Percentiles rank a stretch among this genome's conserved stretches.
Conservation (phyloP, 2,797 vertebrate species). For the Poeciliopsis infans region DNA sequence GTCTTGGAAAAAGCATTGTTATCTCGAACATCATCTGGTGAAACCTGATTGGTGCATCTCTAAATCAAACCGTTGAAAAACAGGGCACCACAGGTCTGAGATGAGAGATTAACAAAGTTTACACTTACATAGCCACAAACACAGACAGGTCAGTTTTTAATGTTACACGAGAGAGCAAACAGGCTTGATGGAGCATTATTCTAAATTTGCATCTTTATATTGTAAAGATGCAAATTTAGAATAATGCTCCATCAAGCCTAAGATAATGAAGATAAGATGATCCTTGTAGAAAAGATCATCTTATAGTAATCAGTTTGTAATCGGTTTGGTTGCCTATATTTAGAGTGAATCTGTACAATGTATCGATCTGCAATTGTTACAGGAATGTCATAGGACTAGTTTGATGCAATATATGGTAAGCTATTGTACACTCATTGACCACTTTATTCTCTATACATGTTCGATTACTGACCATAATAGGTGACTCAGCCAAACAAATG, state of each 20-base stretch:
- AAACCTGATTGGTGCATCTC: neutral
- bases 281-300: neutral
- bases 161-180: neutral
- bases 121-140: neutral
- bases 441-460: neutral
- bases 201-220: neutral
- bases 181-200: neutral
- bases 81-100: neutral
- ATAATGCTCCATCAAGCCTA: too few relatives aligned
- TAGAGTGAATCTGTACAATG: neutral
- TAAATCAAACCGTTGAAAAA: neutral
- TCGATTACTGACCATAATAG: neutral
- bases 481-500: neutral
- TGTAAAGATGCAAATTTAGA: neutral
- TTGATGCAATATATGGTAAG: neutral
- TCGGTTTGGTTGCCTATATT: neutral
- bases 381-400: neutral
- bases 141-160: neutral
- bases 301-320: neutral
- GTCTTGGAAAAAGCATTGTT: neutral
- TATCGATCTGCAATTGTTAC: neutral
- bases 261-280: neutral
- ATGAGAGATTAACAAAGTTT: neutral
- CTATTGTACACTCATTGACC: neutral
- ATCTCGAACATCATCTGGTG: neutral